These are phyloP conservation scores for Dermatophagoides farinae DNA, from an alignment of 1,140 invertebrate genomes.

Conservation along the genomic window DNA sequence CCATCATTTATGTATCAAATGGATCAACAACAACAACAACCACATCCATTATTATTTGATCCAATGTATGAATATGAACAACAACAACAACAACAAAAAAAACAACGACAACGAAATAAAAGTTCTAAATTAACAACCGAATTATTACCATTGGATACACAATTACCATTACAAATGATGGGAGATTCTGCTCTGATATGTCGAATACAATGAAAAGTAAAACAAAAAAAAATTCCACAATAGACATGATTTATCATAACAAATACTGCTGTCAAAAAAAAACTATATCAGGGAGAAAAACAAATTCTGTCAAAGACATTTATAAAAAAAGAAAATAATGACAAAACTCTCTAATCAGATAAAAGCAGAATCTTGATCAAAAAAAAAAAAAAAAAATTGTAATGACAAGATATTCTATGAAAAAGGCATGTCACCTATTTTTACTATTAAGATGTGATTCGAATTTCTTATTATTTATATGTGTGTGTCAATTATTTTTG, in stretches of 20 bases:
- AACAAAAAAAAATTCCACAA: background rate
- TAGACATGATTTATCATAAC: background rate
- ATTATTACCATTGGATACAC: constrained; percentile 3
- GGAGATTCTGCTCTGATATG: constrained; percentile 1
- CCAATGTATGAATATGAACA: background rate
- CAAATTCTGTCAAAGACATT: no score
- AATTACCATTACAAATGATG: constrained; percentile 1
- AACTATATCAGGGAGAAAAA: no score
- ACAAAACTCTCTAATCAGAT: no score
- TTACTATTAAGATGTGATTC: no score
- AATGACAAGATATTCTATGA: no score
- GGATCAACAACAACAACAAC: background rate
- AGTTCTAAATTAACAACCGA: constrained; percentile 5
- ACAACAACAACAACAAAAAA: background rate
- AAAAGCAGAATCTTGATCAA: no score
- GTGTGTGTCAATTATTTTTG: no score
- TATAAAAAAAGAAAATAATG: no score
- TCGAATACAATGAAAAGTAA: background rate
- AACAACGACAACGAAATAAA: background rate
- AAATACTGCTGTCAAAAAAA: background rate
- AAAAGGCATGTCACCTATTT: no score
- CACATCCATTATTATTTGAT: background rate
- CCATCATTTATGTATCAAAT: constrained; percentile 4
- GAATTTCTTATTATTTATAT: no score
- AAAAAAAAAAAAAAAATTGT: no score